Conservation (phyloP, 1,140 invertebrate genomes). For the Homalodisca vitripennis region DNA sequence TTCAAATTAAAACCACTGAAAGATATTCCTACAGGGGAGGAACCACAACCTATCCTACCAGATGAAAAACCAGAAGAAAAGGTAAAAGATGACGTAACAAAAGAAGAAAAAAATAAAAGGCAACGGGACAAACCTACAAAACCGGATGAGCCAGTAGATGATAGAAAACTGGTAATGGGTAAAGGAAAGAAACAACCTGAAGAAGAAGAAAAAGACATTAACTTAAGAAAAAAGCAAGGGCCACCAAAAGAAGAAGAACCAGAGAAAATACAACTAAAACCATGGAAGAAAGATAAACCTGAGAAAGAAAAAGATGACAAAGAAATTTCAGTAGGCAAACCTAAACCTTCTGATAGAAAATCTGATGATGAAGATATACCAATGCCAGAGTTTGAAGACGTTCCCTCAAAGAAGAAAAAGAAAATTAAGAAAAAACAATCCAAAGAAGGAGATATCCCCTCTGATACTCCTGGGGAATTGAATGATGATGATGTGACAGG, state of each 20-base stretch:
- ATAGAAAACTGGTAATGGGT: conserved; percentile 48
- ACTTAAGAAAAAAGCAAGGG: conserved; percentile 50
- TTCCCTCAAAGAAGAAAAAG: conserved; percentile 30
- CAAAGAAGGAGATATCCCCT: not conserved
- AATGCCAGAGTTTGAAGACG: conserved; percentile 23
- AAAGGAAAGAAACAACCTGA: conserved; percentile 47
- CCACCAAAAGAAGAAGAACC: conserved; percentile 42
- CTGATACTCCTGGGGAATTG: not conserved
- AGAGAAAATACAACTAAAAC: conserved; percentile 42
- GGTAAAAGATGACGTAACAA: conserved; percentile 39
- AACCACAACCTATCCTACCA: no score
- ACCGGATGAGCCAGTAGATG: conserved; percentile 43
- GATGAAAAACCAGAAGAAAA: conserved; percentile 38
- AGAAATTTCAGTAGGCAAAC: conserved; percentile 34
- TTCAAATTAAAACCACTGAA: conserved; percentile 40
- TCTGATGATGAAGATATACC: conserved; percentile 35
- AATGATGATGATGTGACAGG: not conserved
- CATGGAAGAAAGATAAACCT: conserved; percentile 39
- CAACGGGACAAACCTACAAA: conserved; percentile 37
- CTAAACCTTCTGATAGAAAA: conserved; percentile 32
- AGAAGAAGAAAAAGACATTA: conserved; percentile 47
- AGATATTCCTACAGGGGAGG: conserved; percentile 39
- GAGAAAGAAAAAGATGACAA: conserved; percentile 29
- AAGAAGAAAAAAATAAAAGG: conserved; percentile 42
- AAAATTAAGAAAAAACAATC: conserved; percentile 18